These are phyloP conservation scores for Chorisops tibialis DNA, from an alignment of 2,888 invertebrate species.

Conservation along the genomic window DNA sequence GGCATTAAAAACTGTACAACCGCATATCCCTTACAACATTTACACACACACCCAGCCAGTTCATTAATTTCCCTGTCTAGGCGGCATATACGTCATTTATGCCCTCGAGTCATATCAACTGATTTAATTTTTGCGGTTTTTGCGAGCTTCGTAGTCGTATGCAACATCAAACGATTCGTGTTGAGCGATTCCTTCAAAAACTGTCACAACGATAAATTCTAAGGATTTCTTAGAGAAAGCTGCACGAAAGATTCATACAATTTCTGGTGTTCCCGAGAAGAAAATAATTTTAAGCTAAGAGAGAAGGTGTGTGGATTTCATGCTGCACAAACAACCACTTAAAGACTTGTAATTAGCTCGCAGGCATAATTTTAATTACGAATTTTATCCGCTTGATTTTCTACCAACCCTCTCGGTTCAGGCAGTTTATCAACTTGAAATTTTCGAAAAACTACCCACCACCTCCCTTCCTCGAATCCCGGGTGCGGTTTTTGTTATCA, in stretches of 20 bases:
- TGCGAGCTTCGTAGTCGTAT: background rate
- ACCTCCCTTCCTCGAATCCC: too few relatives aligned
- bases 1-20: too few relatives aligned
- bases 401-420: background rate
- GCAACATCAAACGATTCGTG: slow-evolving; percentile 20
- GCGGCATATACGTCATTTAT: background rate
- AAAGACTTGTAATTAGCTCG: slow-evolving; percentile 39
- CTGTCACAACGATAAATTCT: slow-evolving; percentile 9
- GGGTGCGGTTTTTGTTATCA: slow-evolving; percentile 2
- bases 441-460: too few relatives aligned
- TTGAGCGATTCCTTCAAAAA: slow-evolving; percentile 14
- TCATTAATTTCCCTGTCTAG: too few relatives aligned
- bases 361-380: slow-evolving; percentile 40
- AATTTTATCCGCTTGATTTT: slow-evolving; percentile 35
- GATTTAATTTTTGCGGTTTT: slow-evolving; percentile 2
- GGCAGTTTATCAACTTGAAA: too few relatives aligned
- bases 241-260: too few relatives aligned
- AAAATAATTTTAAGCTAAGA: slow-evolving; percentile 20
- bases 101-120: slow-evolving; percentile 7
- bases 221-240: slow-evolving; percentile 13
- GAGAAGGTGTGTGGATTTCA: background rate
- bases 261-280: background rate
- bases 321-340: slow-evolving; percentile 30
- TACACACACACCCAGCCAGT: too few relatives aligned
- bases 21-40: too few relatives aligned